phyloP scores from a whole-genome alignment of 2,113 vertebrate species.

The Sceloporus tristichus region DNA sequence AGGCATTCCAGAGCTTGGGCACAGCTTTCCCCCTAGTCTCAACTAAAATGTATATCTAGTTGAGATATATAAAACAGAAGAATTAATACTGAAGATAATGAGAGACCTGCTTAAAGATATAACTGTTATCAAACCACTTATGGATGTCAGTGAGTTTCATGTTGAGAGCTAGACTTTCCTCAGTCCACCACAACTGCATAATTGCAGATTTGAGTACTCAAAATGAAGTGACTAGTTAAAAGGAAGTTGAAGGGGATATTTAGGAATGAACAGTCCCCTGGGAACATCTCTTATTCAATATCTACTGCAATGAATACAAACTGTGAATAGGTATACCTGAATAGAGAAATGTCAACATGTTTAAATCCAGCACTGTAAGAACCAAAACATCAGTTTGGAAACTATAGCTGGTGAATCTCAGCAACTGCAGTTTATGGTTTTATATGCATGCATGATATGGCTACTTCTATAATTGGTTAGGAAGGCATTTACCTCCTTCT shows the following conservation, averaged over 20 bases:
- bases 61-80: neutral
- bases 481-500: slow-evolving; percentile 8
- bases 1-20: neutral
- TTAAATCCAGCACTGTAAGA: neutral
- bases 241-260: neutral
- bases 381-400: neutral
- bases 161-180: no score
- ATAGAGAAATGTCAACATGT: neutral
- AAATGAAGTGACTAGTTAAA: neutral
- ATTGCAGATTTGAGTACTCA: neutral
- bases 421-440: neutral
- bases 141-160: neutral
- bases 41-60: neutral
- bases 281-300: neutral
- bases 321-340: neutral
- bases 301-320: neutral
- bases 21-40: neutral
- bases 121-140: neutral
- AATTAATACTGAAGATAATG: neutral
- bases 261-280: neutral
- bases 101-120: neutral
- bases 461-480: neutral
- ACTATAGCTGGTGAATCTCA: neutral
- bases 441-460: neutral
- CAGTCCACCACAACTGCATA: neutral